These are phyloP conservation scores for Schizotus pectinicornis DNA, from an alignment of 2,888 invertebrate genomes.

Conservation along the genomic window DNA sequence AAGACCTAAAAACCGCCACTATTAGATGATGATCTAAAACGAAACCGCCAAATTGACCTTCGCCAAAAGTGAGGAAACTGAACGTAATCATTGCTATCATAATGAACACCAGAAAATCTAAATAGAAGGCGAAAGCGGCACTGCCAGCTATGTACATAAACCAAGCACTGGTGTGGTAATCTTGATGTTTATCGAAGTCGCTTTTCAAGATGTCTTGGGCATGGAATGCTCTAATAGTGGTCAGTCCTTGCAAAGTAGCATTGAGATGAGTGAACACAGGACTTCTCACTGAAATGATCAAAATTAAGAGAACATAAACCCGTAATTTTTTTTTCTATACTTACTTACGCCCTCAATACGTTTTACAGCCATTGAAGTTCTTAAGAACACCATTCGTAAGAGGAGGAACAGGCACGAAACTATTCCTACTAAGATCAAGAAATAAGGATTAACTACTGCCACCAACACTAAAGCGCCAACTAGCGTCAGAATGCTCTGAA, in stretches of 20 bases:
- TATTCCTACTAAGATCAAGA: conserved; percentile 60
- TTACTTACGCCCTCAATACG: conserved; percentile 71
- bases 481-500: conserved; percentile 58
- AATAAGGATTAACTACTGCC: conserved; percentile 62
- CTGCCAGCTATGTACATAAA: conserved; percentile 70
- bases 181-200: conserved; percentile 64
- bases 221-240: conserved; percentile 79
- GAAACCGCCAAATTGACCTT: conserved; percentile 42
- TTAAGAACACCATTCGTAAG: conserved; percentile 69
- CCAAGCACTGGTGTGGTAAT: conserved; percentile 71
- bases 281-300: conserved; percentile 69
- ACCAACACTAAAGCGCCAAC: conserved; percentile 64
- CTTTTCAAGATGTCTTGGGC: conserved; percentile 69
- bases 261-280: conserved; percentile 85
- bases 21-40: not conserved
- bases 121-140: conserved; percentile 69
- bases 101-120: conserved; percentile 69
- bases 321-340: conserved; percentile 39
- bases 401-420: conserved; percentile 67
- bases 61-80: conserved; percentile 64
- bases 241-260: conserved; percentile 78
- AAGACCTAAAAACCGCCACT: conserved; percentile 29
- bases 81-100: conserved; percentile 71
- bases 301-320: not conserved
- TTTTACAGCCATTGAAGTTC: conserved; percentile 74